Conservation (phyloP, 2,888 invertebrate genomes). For the Autographa gamma region DNA sequence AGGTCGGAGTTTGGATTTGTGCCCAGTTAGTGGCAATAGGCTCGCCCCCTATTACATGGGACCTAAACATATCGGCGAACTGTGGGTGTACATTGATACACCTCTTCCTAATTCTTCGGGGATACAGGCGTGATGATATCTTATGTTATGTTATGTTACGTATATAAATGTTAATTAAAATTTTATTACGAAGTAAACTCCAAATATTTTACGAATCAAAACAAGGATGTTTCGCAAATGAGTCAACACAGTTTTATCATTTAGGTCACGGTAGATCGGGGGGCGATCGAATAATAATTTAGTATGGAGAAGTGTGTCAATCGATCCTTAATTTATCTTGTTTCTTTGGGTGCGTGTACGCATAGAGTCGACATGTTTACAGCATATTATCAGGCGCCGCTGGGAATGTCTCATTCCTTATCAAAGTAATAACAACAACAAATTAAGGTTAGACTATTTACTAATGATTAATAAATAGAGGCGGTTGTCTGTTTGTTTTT, state of each 20-base stretch:
- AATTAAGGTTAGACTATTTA: conserved; percentile 75
- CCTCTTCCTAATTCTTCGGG: too few species aligned
- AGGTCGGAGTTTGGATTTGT: too few species aligned
- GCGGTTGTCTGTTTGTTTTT: conserved; percentile 37
- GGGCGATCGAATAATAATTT: conserved; percentile 55
- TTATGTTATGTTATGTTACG: too few species aligned
- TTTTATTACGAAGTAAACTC: not conserved
- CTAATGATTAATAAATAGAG: conserved; percentile 63
- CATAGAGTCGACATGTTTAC: conserved; percentile 57
- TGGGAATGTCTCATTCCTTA: conserved; percentile 69
- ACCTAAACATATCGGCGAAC: too few species aligned
- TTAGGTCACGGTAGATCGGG: conserved; percentile 60
- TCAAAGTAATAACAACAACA: conserved; percentile 69
- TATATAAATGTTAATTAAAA: too few species aligned
- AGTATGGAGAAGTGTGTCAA: conserved; percentile 63
- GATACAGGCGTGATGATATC: too few species aligned
- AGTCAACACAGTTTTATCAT: conserved; percentile 55
- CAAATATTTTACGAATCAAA: conserved; percentile 7
- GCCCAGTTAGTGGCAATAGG: too few species aligned
- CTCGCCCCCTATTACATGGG: too few species aligned
- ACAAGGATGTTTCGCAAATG: conserved; percentile 64
- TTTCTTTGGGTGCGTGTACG: conserved; percentile 47
- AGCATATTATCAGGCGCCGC: conserved; percentile 64
- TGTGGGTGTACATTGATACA: too few species aligned
- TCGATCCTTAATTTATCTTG: conserved; percentile 57